Conservation (phyloP, 2,113 vertebrate species). For the Spea multiplicata region DNA sequence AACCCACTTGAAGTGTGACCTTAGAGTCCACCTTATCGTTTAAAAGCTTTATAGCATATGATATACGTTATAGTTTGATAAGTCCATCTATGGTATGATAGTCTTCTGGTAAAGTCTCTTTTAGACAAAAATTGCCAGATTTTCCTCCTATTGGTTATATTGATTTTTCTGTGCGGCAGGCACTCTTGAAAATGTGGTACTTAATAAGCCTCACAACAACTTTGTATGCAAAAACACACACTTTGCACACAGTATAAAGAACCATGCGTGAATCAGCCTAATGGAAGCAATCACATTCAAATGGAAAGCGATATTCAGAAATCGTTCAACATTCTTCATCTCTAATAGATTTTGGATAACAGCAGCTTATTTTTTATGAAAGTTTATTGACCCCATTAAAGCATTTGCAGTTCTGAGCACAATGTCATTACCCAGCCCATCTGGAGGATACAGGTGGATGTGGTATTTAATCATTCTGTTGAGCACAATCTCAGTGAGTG, state of each 20-base stretch:
- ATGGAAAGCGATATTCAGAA: conserved; percentile 36
- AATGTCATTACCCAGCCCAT: neutral
- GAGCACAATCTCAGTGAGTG: neutral
- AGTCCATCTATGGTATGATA: too few species aligned
- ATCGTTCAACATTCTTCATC: conserved; percentile 30
- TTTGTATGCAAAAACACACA: neutral
- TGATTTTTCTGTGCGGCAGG: neutral
- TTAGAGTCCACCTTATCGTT: too few species aligned
- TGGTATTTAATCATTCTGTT: conserved; percentile 11
- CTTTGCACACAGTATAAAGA: conserved; percentile 16
- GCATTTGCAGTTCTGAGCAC: conserved; percentile 5
- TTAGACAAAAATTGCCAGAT: too few species aligned
- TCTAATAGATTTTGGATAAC: conserved; percentile 26
- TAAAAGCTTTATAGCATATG: too few species aligned
- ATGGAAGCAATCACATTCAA: conserved; percentile 30
- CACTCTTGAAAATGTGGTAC: neutral
- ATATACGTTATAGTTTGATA: too few species aligned
- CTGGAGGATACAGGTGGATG: conserved; percentile 4
- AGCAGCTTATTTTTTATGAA: conserved; percentile 33
- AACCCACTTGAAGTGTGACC: too few species aligned
- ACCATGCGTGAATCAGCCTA: conserved; percentile 4
- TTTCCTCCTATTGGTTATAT: neutral
- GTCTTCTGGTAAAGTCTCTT: too few species aligned
- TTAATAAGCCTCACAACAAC: neutral
- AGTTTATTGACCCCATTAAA: conserved; percentile 28